Evolutionary conservation across 2,797 vertebrate species (phyloP).

Genomic region (Varecia variegata): DNA sequence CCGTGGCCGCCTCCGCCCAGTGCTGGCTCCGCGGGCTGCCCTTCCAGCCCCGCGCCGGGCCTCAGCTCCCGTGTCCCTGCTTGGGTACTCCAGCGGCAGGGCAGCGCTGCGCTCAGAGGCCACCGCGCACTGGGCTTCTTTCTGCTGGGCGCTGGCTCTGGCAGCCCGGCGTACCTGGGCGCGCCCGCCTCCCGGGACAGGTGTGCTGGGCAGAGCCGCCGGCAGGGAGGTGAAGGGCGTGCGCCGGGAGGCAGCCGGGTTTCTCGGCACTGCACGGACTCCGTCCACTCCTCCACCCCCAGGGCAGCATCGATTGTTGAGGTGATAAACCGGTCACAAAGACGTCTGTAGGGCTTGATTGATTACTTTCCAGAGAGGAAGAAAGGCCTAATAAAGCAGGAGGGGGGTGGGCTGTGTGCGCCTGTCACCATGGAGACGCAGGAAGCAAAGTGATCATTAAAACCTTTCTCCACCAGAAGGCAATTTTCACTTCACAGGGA

Average conservation of each 20-base stretch:
- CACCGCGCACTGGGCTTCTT: not conserved
- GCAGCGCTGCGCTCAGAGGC: not conserved
- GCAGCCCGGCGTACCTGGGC: slow-evolving; percentile 57
- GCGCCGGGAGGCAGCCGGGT: not conserved
- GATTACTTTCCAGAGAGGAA: slow-evolving; percentile 57
- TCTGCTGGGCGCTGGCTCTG: not conserved
- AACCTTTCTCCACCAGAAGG: slow-evolving; percentile 79
- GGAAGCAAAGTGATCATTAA: slow-evolving; percentile 84
- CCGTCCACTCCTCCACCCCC: not conserved
- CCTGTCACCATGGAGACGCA: slow-evolving; percentile 84
- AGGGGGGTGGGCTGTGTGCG: slow-evolving; percentile 73
- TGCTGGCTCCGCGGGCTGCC: not conserved
- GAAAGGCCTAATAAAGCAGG: slow-evolving; percentile 74
- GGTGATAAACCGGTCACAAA: slow-evolving; percentile 51
- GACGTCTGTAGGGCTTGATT: slow-evolving; percentile 47
- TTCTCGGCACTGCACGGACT: not conserved
- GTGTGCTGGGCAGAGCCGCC: not conserved
- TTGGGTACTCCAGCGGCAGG: not conserved
- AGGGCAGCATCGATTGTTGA: not conserved
- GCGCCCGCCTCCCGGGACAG: slow-evolving; percentile 37
- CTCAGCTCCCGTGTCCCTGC: not conserved
- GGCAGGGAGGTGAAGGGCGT: not conserved
- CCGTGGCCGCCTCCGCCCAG: slow-evolving; percentile 20
- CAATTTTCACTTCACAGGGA: slow-evolving; percentile 80
- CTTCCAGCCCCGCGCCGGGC: not conserved